These are phyloP conservation scores for Pristionchus entomophagus DNA, from an alignment of 2,888 invertebrate species.

Conservation along the genomic window DNA sequence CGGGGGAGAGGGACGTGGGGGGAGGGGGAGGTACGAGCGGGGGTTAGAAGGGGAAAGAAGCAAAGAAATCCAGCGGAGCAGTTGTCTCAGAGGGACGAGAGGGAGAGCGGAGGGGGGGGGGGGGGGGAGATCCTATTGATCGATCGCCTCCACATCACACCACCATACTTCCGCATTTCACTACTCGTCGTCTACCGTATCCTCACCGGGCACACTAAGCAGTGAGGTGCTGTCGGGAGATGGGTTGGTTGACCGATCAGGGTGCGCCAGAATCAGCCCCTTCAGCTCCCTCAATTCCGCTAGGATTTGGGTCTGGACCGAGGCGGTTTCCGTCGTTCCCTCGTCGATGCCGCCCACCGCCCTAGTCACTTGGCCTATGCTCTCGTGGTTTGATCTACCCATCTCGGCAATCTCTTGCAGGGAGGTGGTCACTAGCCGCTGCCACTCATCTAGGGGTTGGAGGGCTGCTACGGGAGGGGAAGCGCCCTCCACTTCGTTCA, in stretches of 20 bases:
- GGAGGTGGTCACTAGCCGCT: background rate
- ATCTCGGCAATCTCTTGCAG: constrained; percentile 1
- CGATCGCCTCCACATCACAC: background rate
- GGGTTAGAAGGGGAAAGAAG: constrained; percentile 16
- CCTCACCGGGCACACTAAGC: background rate
- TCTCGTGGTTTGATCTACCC: background rate
- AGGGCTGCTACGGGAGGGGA: background rate
- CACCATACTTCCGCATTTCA: constrained; percentile 1
- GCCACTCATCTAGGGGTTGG: background rate
- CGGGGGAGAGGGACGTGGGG: background rate
- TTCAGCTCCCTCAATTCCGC: background rate
- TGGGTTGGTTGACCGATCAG: background rate
- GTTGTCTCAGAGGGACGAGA: constrained; percentile 33
- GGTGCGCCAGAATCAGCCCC: background rate
- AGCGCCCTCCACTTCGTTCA: background rate
- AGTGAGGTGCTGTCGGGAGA: background rate
- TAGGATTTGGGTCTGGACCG: constrained; percentile 6
- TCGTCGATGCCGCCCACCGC: background rate
- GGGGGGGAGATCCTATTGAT: background rate
- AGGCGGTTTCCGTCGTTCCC: background rate
- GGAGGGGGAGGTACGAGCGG: background rate
- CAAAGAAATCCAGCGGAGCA: constrained; percentile 37
- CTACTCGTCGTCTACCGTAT: background rate
- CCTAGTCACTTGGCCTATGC: background rate
- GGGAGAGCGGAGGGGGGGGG: background rate